Evolutionary conservation across 2,888 invertebrate species (phyloP), one percentile per base, ranked within the genome.

Genomic region (Nomada fabriciana): DNA sequence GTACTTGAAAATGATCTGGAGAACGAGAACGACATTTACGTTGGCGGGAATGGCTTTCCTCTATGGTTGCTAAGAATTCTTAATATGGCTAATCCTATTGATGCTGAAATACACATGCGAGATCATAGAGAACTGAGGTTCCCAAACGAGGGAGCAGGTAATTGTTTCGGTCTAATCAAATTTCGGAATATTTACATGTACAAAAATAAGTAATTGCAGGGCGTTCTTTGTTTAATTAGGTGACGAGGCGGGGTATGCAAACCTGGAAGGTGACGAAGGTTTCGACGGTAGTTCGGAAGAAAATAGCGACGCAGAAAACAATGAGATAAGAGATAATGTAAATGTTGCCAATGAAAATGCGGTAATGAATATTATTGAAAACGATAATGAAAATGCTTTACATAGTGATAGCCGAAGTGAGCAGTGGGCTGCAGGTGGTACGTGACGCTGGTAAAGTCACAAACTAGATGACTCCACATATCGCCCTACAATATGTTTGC

Each of bases 21-120:
- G 47, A 93, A 93, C 55, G 93, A 93, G 76, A 93, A 93, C 59
- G 92, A 92, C 59, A 92, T 93, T 84, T 92, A 92, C 52, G 90
- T 85, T 29, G 18, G 90, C 29, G 89, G 91, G 55, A 91, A 93
- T 71, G 92, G 86, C 61, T 92, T 93, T 84, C 92, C 92, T 0
- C 29, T 90, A 0, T 92, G 92, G 92, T 50, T 93, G 52, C 65
- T 92, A 36, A 88, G 91, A 71, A 90, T 92, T 64, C 82, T 92
- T 15, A 89, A 92, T 70, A 89, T 90, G 86, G 88, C 86, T 9
- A 87, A 89, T 53, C 88, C 86, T 0, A 74, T 82, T 5, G 89
- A 85, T n/a, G 43, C 76, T 61, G 85, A 86, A 7, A 69, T 78
- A 9, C 86, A 76, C 36, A 64, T 69, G 18, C 65, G 59, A 20